Evolutionary conservation across 92 coral and sea anemone genomes (phyloP).

Genomic region (Phenganax marumi): DNA sequence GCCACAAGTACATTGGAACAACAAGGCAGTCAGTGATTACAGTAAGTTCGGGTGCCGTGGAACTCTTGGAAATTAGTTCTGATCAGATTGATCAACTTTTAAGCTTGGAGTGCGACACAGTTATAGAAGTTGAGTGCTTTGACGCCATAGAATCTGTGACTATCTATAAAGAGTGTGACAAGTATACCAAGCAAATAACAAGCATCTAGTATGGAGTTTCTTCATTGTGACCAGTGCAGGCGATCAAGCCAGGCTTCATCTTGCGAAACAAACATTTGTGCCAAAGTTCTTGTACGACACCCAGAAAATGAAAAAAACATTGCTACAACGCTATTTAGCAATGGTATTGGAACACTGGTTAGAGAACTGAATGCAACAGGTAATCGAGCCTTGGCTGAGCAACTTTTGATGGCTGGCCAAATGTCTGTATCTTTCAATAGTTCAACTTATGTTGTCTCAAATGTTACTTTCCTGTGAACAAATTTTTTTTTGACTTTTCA

Average conservation of each 20-base stretch:
- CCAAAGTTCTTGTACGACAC: background rate
- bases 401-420: background rate
- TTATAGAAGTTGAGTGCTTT: background rate
- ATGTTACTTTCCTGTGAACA: no score
- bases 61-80: background rate
- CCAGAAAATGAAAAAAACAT: background rate
- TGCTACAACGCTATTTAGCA: background rate
- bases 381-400: background rate
- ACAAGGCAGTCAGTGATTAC: background rate
- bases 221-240: constrained; percentile 18
- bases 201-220: background rate
- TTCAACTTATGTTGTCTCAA: background rate
- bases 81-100: constrained; percentile 1
- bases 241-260: background rate
- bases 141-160: constrained; percentile 8
- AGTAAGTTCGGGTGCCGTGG: background rate
- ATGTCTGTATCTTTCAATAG: background rate
- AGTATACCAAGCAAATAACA: constrained; percentile 7
- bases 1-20: constrained; percentile 29
- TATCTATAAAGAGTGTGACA: constrained; percentile 4
- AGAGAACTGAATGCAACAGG: background rate
- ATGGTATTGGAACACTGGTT: background rate
- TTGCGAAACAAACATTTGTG: background rate
- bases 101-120: background rate
- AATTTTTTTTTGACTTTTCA: no score